phyloP scores from a whole-genome alignment of 2,888 invertebrate genomes.

The Antheraea yamamai region DNA sequence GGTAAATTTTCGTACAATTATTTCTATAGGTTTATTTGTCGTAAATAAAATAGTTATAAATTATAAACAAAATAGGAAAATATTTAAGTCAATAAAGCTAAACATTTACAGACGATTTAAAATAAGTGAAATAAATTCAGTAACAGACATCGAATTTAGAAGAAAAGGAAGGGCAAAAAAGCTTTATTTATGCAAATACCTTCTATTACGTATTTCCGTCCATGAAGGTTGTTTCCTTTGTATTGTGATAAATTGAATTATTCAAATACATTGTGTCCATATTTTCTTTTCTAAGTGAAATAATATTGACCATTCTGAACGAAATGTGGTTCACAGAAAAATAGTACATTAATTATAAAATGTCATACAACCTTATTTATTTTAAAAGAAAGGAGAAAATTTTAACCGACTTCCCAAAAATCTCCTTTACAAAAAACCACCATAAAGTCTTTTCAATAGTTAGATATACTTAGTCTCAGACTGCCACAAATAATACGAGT shows the following conservation, averaged over 20 bases:
- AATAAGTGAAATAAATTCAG: neutral
- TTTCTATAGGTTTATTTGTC: too few relatives aligned
- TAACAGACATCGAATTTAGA: neutral
- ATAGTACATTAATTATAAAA: neutral
- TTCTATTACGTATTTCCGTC: neutral
- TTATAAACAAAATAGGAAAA: neutral
- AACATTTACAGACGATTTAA: neutral
- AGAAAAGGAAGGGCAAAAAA: constrained; percentile 4
- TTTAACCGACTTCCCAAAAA: too few relatives aligned
- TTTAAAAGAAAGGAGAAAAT: neutral
- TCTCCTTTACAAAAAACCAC: too few relatives aligned
- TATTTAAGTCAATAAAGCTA: neutral
- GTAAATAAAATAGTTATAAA: too few relatives aligned
- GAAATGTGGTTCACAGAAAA: neutral
- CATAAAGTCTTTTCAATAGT: too few relatives aligned
- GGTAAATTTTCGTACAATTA: too few relatives aligned
- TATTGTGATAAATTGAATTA: constrained; percentile 7
- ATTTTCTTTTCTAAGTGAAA: constrained; percentile 11
- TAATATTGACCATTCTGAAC: constrained; percentile 14
- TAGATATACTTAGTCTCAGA: too few relatives aligned
- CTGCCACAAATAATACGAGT: too few relatives aligned
- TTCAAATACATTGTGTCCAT: neutral
- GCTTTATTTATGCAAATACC: constrained; percentile 3
- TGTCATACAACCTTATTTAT: neutral
- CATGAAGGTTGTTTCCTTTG: constrained; percentile 5